These are phyloP conservation scores for Oncorhynchus gorbuscha DNA, from an alignment of 2,113 vertebrate species.

Conservation along the genomic window DNA sequence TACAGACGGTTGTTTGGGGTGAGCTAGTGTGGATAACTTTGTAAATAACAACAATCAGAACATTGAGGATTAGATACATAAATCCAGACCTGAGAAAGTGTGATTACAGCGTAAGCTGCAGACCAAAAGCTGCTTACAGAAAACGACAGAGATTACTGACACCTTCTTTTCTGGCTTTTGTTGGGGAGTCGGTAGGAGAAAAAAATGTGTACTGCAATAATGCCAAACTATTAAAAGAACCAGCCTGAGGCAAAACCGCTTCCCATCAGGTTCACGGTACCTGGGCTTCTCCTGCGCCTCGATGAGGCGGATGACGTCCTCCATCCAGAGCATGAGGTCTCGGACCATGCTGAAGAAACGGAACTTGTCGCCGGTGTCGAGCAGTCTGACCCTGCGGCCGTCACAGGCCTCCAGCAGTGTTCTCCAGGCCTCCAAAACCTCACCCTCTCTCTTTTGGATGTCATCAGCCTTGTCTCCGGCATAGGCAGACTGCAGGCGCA, in stretches of 20 bases:
- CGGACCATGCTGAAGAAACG: slow-evolving; percentile 99
- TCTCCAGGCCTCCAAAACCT: slow-evolving; percentile 95
- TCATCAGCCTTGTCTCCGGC: slow-evolving; percentile 97
- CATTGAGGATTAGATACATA: background rate
- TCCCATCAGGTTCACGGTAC: slow-evolving; percentile 54
- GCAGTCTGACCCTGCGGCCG: slow-evolving; percentile 84
- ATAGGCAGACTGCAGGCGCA: slow-evolving; percentile 94
- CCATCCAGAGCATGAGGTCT: slow-evolving; percentile 99
- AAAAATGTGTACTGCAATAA: background rate
- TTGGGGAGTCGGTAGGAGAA: background rate
- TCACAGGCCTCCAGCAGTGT: slow-evolving; percentile 90
- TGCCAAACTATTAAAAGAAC: background rate
- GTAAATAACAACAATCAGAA: background rate
- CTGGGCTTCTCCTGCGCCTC: slow-evolving; percentile 97
- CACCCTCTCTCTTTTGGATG: slow-evolving; percentile 95
- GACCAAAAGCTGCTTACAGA: slow-evolving; percentile 2
- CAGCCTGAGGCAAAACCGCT: no score
- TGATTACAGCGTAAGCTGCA: background rate
- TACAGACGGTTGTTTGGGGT: background rate
- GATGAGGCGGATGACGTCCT: slow-evolving; percentile 96
- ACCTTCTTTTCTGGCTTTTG: background rate
- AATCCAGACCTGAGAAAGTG: background rate
- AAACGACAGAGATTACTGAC: background rate
- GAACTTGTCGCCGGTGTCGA: slow-evolving; percentile 97
- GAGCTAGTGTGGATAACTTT: background rate